Base-by-base conservation (phyloP, 2,888 invertebrate genomes). In the Drosophila yooni region DNA sequence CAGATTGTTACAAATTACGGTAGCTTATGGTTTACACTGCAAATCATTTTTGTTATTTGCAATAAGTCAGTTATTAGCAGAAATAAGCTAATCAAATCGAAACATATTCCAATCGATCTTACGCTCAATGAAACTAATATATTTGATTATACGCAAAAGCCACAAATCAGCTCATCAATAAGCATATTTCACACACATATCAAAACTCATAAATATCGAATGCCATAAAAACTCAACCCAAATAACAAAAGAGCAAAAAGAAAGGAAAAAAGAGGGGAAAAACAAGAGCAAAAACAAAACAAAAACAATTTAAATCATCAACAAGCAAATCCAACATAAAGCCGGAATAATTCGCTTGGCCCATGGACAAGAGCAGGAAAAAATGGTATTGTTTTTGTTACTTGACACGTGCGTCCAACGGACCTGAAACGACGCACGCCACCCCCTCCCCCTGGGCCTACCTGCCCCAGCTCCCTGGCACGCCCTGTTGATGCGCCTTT, bases 391-490 rank as follows among this genome's bases (percentile, higher is more conserved):
- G 50, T 27, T 51, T 62, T 25, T 43, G 18, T 61, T 58, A 15
- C 38, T 66, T 57, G 78, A 36, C 63, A 79, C 66, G 70, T 67
- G 75, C 75, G 71, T 61, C 40, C 65, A 74, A 36, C 27, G 33
- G 52, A 25, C 60, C 57, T 34, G 40, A 67, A 62, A 57, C 40
- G 21, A 0, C 7, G 43, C 36, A 40, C 52, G 50, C 56, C 43
- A 27, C 13, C 2, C 2, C 4, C 25, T 46, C 18, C 15, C 18
- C 1, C n/a, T 36, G 21, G 5, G 18, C 10, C 15, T 10, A 13
- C 21, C 34, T 13, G 18, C 31, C n/a, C 11, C 46, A 11, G 36
- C n/a, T 33, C 5, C 1, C 38, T 25, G 52, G 15, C 57, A 33
- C n/a, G 36, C 33, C 57, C 43, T 46, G 48, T 48, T 15, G 29